Conservation (phyloP, 2,888 invertebrate genomes). For the Caenorhabditis drosophilae region DNA sequence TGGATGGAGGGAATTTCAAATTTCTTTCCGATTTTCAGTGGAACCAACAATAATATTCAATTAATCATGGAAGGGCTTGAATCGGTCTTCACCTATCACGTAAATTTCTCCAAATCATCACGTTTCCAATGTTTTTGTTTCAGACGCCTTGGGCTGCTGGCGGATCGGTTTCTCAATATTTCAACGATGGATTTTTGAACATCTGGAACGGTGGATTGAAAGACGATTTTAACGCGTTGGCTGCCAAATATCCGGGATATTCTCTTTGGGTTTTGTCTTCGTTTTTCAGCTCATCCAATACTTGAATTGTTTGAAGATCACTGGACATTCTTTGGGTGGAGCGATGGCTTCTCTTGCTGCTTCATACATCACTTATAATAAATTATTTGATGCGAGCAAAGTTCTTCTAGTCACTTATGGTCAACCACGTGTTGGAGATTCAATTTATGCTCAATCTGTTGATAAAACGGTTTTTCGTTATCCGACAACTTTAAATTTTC, state of each 20-base stretch:
- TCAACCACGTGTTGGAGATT: constrained; percentile 56
- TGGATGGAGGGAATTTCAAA: too few species aligned
- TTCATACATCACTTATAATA: constrained; percentile 45
- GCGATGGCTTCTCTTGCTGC: constrained; percentile 57
- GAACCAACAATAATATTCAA: constrained; percentile 45
- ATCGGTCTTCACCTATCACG: constrained; percentile 42
- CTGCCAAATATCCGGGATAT: constrained; percentile 47
- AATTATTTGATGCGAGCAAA: constrained; percentile 31
- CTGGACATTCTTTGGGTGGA: constrained; percentile 55
- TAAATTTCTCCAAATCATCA: constrained; percentile 9
- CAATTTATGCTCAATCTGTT: constrained; percentile 43
- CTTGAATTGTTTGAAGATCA: constrained; percentile 23
- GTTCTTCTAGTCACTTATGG: constrained; percentile 52
- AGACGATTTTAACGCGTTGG: constrained; percentile 42
- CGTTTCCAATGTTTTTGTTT: constrained; percentile 4
- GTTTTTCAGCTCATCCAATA: background rate
- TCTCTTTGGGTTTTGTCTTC: constrained; percentile 44
- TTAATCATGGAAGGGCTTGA: constrained; percentile 45
- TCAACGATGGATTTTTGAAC: constrained; percentile 48
- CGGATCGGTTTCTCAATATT: constrained; percentile 50
- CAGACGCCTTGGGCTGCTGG: constrained; percentile 49
- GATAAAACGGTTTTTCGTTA: constrained; percentile 35
- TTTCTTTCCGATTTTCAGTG: constrained; percentile 24
- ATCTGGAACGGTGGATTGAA: constrained; percentile 50
- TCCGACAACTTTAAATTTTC: too few species aligned